These are phyloP conservation scores for Hylaea fasciaria DNA, from an alignment of 2,888 invertebrate genomes.

Conservation along the genomic window DNA sequence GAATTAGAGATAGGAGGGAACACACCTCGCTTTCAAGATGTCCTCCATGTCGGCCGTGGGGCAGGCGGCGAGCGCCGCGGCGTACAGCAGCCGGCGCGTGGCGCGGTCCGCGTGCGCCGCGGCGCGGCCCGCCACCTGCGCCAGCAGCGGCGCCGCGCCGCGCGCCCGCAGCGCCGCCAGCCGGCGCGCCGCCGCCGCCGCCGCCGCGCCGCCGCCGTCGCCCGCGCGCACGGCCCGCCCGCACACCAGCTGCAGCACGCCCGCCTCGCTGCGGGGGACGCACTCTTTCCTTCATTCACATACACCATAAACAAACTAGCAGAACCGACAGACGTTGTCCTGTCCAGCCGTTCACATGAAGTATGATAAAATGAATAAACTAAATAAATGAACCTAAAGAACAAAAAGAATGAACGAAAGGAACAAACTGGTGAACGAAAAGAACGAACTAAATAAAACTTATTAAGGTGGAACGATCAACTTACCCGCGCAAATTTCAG, in stretches of 20 bases:
- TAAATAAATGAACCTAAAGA: too few relatives aligned
- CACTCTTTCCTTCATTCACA: too few relatives aligned
- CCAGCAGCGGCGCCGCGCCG: conserved; percentile 57
- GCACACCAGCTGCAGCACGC: conserved; percentile 61
- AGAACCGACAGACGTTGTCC: too few relatives aligned
- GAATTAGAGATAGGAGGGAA: too few relatives aligned
- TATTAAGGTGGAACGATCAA: too few relatives aligned
- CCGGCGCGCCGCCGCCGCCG: conserved; percentile 55
- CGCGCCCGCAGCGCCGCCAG: conserved; percentile 59
- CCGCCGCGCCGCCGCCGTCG: conserved; percentile 51
- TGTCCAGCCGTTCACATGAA: too few relatives aligned
- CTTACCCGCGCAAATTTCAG: too few relatives aligned
- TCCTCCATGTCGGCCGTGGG: conserved; percentile 45
- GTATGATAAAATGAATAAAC: too few relatives aligned
- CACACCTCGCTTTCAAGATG: conserved; percentile 56
- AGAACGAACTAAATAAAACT: too few relatives aligned
- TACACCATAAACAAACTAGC: too few relatives aligned
- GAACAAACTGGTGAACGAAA: too few relatives aligned
- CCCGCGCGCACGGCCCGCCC: conserved; percentile 50
- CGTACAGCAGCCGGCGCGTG: conserved; percentile 56
- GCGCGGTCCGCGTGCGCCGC: conserved; percentile 59
- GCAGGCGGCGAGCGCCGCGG: conserved; percentile 61
- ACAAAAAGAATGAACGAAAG: too few relatives aligned
- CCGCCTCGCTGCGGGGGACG: conserved; percentile 65
- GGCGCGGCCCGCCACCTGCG: conserved; percentile 52